phyloP scores from a whole-genome alignment of 1,140 invertebrate genomes.

The Galendromus occidentalis region DNA sequence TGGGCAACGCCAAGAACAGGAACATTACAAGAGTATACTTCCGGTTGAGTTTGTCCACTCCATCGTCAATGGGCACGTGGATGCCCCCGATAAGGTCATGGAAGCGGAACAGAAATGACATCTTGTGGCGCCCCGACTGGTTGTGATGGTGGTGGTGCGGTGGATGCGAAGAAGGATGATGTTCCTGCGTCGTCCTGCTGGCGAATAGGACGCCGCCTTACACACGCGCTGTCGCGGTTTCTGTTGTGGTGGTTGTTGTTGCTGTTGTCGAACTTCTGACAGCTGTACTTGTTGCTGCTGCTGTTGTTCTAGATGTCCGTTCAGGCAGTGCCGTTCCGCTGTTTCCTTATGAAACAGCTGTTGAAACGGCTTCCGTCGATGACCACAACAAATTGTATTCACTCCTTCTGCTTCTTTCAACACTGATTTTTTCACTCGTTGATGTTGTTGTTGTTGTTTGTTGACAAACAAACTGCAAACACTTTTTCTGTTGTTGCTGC shows the following conservation, averaged over 20 bases:
- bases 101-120: slow-evolving; percentile 26
- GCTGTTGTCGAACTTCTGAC: neutral
- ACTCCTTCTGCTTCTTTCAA: no score
- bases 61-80: slow-evolving; percentile 35
- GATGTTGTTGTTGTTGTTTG: no score
- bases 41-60: slow-evolving; percentile 36
- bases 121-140: slow-evolving; percentile 15
- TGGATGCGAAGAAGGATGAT: slow-evolving; percentile 11
- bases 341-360: no score
- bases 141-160: slow-evolving; percentile 12
- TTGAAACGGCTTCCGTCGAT: no score
- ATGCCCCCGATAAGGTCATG: slow-evolving; percentile 28
- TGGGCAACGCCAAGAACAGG: slow-evolving; percentile 34
- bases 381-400: no score
- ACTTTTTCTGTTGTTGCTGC: neutral
- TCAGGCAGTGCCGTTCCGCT: no score
- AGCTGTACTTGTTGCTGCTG: neutral
- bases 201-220: neutral
- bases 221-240: neutral
- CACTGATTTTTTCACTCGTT: no score
- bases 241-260: neutral
- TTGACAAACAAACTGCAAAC: no score
- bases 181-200: slow-evolving; percentile 12
- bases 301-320: neutral
- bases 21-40: slow-evolving; percentile 35